A percentile compares a stretch with the other conserved stretches of the same genome.
phyloP scores from a whole-genome alignment of 2,797 vertebrate species.

The Synaphobranchus kaupii region DNA sequence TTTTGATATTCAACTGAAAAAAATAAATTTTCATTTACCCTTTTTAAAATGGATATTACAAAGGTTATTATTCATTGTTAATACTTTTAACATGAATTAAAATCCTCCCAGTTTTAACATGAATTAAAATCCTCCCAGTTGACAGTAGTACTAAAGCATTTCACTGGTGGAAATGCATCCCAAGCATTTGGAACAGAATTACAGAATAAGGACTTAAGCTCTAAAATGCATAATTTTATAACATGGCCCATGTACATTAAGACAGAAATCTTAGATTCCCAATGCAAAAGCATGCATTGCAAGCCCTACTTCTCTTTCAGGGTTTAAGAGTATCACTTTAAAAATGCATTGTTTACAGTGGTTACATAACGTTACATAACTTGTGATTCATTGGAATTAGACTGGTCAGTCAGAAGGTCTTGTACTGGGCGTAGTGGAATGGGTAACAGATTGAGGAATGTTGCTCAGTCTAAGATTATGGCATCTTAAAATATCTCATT shows the following conservation, averaged over 20 bases:
- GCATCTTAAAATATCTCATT: constrained; percentile 28
- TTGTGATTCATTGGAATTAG: neutral
- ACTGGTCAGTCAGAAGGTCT: neutral
- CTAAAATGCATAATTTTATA: neutral
- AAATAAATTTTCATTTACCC: neutral
- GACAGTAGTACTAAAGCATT: neutral
- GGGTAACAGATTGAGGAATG: neutral
- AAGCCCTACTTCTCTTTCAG: neutral
- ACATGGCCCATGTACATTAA: neutral
- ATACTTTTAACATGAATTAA: neutral
- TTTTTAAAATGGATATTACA: neutral
- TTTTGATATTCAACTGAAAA: neutral
- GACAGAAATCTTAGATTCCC: neutral
- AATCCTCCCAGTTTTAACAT: too few relatives aligned
- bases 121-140: neutral
- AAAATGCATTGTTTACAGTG: neutral
- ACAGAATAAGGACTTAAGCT: neutral
- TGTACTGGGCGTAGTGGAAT: neutral
- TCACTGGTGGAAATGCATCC: constrained; percentile 1
- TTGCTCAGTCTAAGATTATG: constrained; percentile 15
- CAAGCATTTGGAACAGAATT: neutral
- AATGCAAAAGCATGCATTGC: neutral
- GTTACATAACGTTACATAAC: too few relatives aligned
- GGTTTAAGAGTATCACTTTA: neutral
- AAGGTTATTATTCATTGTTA: neutral